A percentile compares a stretch with the other conserved stretches of the same genome.
Conservation (phyloP, 92 coral and sea anemone species). For the Anthopleura xanthogrammica region DNA sequence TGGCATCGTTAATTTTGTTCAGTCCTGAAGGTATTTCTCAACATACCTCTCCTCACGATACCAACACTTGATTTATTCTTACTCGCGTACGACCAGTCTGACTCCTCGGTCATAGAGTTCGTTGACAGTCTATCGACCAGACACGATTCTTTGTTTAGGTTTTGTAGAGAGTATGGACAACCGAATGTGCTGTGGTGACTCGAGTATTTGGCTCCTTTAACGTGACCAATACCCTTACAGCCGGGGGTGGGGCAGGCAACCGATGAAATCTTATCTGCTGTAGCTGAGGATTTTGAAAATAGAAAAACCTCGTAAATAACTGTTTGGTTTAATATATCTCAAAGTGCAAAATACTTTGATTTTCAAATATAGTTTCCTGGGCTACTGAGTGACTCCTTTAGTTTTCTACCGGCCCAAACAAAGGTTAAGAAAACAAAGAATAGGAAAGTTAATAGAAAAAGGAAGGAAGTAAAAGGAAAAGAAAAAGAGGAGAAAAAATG, state of each 20-base stretch:
- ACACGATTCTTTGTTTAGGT: conserved; percentile 97
- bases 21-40: not conserved
- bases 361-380: no score
- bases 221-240: conserved; percentile 98
- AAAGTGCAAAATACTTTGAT: no score
- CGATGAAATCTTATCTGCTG: conserved; percentile 87
- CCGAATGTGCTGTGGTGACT: conserved; percentile 98
- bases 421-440: no score
- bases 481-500: no score
- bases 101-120: conserved; percentile 99
- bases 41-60: conserved; percentile 12
- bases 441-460: no score
- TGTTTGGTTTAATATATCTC: not conserved
- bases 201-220: conserved; percentile 97
- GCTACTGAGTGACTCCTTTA: no score
- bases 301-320: not conserved
- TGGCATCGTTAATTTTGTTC: no score
- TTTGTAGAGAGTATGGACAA: conserved; percentile 96
- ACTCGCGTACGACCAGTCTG: conserved; percentile 99
- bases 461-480: no score
- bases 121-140: conserved; percentile 95
- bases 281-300: conserved; percentile 34
- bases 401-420: no score
- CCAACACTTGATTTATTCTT: conserved; percentile 66
- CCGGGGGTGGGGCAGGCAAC: conserved; percentile 99